Conservation (phyloP, 2,113 vertebrate genomes). For the Picathartes gymnocephalus region DNA sequence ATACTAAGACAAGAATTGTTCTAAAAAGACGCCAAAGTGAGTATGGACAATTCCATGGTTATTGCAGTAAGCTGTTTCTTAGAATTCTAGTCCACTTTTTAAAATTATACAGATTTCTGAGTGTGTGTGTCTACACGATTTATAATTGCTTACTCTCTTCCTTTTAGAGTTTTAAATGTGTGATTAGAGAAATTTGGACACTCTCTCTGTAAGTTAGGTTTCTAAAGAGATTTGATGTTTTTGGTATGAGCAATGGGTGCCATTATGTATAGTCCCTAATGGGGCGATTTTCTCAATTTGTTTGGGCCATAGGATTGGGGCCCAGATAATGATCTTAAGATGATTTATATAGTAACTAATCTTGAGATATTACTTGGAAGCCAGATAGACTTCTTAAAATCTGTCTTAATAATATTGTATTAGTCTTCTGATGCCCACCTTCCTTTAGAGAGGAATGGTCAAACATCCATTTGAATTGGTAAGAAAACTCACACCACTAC, state of each 20-base stretch:
- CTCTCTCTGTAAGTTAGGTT: neutral
- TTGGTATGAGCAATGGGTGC: neutral
- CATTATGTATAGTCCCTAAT: neutral
- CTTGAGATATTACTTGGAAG: neutral
- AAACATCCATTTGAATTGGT: neutral
- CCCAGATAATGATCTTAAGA: neutral
- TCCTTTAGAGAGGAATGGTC: neutral
- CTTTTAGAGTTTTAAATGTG: neutral
- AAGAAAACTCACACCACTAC: neutral
- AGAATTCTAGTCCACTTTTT: neutral
- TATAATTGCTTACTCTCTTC: neutral
- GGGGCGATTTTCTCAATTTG: neutral
- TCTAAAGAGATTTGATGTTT: neutral
- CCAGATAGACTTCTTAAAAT: neutral
- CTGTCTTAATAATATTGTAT: neutral
- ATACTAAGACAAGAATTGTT: neutral
- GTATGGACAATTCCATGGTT: neutral
- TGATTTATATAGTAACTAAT: neutral
- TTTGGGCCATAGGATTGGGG: neutral
- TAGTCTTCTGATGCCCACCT: neutral
- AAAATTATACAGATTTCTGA: neutral
- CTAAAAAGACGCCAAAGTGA: neutral
- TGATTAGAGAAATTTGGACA: neutral
- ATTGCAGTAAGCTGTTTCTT: neutral
- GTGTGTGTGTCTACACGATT: neutral